Base-by-base conservation (phyloP, 2,888 invertebrate species). In the Andrena trimmerana region DNA sequence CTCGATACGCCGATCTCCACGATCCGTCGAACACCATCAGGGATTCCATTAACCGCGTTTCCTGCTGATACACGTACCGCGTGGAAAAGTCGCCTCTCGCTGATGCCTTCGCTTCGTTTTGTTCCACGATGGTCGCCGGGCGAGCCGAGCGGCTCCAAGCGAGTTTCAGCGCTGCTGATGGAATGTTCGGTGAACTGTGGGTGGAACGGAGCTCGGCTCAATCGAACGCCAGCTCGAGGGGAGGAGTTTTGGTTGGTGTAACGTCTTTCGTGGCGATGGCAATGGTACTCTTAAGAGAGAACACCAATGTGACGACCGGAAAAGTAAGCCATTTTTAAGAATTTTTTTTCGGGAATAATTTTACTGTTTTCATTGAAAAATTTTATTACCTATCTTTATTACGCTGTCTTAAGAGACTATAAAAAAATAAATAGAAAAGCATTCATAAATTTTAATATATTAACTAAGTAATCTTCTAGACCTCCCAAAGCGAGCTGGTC, bases 31-130 rank as follows among this genome's bases (percentile, higher is more conserved):
- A 65, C 66, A 29, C 68, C 75, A 72, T 83, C 84, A 71, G 52
- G 59, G 68, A 81, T 81, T 82, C 76, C 84, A 86, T 84, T 86
- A 86, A 72, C 86, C 83, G 86, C 86, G 66, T 83, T 86, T 83
- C 77, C 68, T 72, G 70, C n/a, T 59, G 84, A 52, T 63, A 63
- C 67, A 50, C 33, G 65, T 52, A 42, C 42, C 67, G 13, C 63
- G 20, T 6, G 60, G 54, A 27, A 60, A 60, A 60, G 66, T 70
- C 59, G 29, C 52, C 65, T 48, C 50, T 27, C n/a, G n/a, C 13
- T 24, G 57, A 54, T 27, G 20, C 24, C 24, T 8, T 5, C 42
- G 42, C 42, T 27, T 57, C 57, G 57, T 57, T 57, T 57, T 57
- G 24, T 24, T 57, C 10, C 10, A 27, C 13, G 10, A 57, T 10